Evolutionary conservation across 2,888 invertebrate species (phyloP).

Genomic region (Acanthoscelides obtectus): DNA sequence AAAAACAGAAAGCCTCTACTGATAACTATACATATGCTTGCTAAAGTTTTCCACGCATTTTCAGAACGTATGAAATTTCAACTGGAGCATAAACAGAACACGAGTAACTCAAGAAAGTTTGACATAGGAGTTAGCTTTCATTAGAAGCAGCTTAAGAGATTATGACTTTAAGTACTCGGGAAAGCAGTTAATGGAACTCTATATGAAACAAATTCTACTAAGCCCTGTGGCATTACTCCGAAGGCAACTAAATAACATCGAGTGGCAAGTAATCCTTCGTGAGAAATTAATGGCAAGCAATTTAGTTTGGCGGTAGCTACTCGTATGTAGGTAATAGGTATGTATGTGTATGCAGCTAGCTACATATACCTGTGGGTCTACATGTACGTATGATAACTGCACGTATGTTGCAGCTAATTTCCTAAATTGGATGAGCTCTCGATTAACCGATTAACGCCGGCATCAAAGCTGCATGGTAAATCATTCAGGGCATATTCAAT

Average conservation of each 20-base stretch:
- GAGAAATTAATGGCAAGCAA: not conserved
- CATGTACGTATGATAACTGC: too few relatives aligned
- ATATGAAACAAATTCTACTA: not conserved
- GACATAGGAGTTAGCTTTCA: conserved; percentile 1
- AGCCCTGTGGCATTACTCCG: not conserved
- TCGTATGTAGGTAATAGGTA: not conserved
- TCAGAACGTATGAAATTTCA: not conserved
- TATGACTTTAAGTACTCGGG: conserved; percentile 4
- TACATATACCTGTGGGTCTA: not conserved
- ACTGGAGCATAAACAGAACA: not conserved
- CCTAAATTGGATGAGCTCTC: too few relatives aligned
- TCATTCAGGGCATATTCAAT: too few relatives aligned
- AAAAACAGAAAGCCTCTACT: too few relatives aligned
- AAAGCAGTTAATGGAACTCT: conserved; percentile 3
- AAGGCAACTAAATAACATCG: not conserved
- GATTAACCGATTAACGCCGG: too few relatives aligned
- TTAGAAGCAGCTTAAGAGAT: conserved; percentile 2
- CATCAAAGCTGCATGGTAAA: too few relatives aligned
- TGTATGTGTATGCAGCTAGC: too few relatives aligned
- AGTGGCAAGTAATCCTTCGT: not conserved
- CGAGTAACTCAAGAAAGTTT: not conserved
- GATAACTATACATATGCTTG: too few relatives aligned
- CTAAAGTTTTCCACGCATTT: not conserved
- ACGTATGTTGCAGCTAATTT: too few relatives aligned
- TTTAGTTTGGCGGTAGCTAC: not conserved